Conservation (phyloP, 2,888 invertebrate species). For the Parasteatoda lunata region DNA sequence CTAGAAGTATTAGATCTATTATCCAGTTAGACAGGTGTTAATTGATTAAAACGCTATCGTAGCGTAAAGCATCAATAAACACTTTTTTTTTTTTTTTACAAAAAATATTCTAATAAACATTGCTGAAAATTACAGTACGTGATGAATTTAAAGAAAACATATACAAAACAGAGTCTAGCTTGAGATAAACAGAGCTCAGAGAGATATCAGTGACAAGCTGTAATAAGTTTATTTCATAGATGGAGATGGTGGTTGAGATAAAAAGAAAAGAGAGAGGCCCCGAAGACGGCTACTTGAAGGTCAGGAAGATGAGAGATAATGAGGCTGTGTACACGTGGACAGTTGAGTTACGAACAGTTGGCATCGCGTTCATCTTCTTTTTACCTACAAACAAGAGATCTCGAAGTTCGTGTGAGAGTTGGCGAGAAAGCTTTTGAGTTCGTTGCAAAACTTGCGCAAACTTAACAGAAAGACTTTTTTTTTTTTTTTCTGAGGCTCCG, state of each 20-base stretch:
- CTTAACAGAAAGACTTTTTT: no score
- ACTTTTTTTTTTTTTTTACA: no score
- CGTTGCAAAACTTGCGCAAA: no score
- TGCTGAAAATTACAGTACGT: background rate
- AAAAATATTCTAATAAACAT: no score
- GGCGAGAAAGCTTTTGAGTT: no score
- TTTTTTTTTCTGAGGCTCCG: no score
- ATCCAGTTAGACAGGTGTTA: no score
- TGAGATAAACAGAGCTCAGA: background rate
- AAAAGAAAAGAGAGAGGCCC: background rate
- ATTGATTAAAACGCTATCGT: no score
- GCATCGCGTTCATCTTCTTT: background rate
- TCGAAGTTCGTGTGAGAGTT: no score
- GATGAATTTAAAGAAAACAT: background rate
- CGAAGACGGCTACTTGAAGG: background rate
- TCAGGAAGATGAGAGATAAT: conserved; percentile 9
- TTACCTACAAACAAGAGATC: no score
- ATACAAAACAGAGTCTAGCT: background rate
- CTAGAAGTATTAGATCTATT: no score
- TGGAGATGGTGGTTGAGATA: conserved; percentile 27
- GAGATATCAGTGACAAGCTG: conserved; percentile 24
- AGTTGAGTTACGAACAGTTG: conserved; percentile 1
- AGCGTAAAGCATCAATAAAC: no score
- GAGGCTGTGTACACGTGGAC: background rate
- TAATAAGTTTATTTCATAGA: conserved; percentile 38